phyloP scores from a whole-genome alignment of 2,113 vertebrate genomes.

The Terrapene triunguis region DNA sequence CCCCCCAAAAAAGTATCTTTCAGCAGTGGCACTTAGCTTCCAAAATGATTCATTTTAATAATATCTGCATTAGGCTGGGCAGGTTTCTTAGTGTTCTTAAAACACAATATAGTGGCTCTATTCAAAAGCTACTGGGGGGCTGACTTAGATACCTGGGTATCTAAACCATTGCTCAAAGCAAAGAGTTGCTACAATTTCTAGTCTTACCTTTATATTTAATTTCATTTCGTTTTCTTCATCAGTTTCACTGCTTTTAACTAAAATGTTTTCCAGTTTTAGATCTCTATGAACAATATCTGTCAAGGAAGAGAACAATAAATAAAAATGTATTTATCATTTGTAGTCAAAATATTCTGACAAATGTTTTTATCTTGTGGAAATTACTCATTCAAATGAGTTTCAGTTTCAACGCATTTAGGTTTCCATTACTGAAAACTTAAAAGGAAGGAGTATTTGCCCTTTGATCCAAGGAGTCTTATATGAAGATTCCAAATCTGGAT shows the following conservation, averaged over 20 bases:
- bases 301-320: constrained; percentile 60
- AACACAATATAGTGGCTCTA: constrained; percentile 51
- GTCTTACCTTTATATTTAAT: constrained; percentile 89
- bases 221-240: constrained; percentile 78
- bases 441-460: not conserved
- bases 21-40: constrained; percentile 37
- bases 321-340: constrained; percentile 40
- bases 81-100: constrained; percentile 36
- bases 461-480: not conserved
- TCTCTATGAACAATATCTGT: constrained; percentile 88
- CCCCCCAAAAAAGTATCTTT: not conserved
- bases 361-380: constrained; percentile 28
- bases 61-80: not conserved
- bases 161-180: constrained; percentile 46
- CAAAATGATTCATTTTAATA: constrained; percentile 64
- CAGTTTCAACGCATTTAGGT: not conserved
- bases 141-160: constrained; percentile 50
- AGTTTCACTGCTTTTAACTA: constrained; percentile 86
- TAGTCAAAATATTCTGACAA: constrained; percentile 54
- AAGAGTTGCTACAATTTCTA: constrained; percentile 37
- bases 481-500: not conserved
- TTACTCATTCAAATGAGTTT: constrained; percentile 41
- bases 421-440: not conserved
- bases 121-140: constrained; percentile 58
- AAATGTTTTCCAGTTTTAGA: constrained; percentile 94